Conservation (phyloP, 2,888 invertebrate species). For the Noctua janthina region DNA sequence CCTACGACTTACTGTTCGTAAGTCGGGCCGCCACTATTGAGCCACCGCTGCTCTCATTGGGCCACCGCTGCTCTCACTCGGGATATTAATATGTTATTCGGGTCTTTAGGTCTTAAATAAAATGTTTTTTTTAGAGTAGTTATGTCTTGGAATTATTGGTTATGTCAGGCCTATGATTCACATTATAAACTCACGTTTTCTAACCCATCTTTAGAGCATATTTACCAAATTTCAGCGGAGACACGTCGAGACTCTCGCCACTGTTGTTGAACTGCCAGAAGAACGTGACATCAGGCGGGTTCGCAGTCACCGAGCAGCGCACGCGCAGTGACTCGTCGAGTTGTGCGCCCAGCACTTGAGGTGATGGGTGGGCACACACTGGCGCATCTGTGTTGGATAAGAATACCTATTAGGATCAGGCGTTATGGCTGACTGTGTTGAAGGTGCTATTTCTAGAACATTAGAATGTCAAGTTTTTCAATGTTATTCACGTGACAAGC, state of each 20-base stretch:
- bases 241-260: conserved; percentile 95
- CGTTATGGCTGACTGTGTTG: not conserved
- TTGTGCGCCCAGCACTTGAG: conserved; percentile 95
- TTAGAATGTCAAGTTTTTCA: not conserved
- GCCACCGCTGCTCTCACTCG: too few relatives aligned
- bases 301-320: conserved; percentile 96
- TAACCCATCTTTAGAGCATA: not conserved
- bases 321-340: conserved; percentile 95
- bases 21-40: too few relatives aligned
- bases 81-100: too few relatives aligned
- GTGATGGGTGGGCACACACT: conserved; percentile 93
- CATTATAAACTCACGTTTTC: not conserved
- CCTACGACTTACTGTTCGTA: too few relatives aligned
- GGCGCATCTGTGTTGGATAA: conserved; percentile 92
- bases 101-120: too few relatives aligned
- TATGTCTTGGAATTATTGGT: not conserved
- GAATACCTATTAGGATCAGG: not conserved
- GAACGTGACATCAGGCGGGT: conserved; percentile 96
- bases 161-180: not conserved
- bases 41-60: too few relatives aligned
- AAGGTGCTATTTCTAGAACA: not conserved
- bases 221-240: conserved; percentile 91
- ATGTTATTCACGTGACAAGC: too few relatives aligned
- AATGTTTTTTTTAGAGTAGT: not conserved
- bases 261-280: conserved; percentile 98